phyloP scores from a whole-genome alignment of 2,888 invertebrate genomes.

The Tachina grossa region DNA sequence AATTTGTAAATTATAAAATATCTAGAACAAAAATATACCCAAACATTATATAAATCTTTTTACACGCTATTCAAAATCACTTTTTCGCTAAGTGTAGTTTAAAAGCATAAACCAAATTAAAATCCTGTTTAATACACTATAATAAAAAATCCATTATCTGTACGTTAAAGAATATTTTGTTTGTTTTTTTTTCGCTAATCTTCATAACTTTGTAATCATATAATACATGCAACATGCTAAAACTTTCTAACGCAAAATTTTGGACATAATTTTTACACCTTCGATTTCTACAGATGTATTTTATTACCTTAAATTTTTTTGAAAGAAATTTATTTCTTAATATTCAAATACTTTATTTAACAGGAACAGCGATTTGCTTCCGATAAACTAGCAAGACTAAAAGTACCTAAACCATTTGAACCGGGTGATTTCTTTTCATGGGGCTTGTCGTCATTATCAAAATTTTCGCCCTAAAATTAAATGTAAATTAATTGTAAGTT shows the following conservation, averaged over 20 bases:
- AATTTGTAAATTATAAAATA: background rate
- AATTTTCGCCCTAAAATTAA: slow-evolving; percentile 82
- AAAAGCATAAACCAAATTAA: background rate
- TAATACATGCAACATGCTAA: slow-evolving; percentile 42
- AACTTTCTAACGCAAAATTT: slow-evolving; percentile 51
- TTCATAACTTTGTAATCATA: slow-evolving; percentile 29
- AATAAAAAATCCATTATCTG: slow-evolving; percentile 57
- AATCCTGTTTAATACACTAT: slow-evolving; percentile 13
- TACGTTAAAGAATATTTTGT: slow-evolving; percentile 33
- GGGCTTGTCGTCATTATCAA: slow-evolving; percentile 82
- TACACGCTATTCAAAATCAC: background rate
- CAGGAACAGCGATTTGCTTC: slow-evolving; percentile 83
- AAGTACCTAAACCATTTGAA: slow-evolving; percentile 82
- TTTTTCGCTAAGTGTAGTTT: slow-evolving; percentile 22
- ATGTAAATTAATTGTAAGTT: background rate
- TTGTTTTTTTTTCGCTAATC: slow-evolving; percentile 23
- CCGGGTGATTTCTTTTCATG: slow-evolving; percentile 82
- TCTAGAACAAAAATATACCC: background rate
- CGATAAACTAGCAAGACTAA: slow-evolving; percentile 81
- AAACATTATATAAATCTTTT: background rate
- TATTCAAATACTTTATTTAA: slow-evolving; percentile 74
- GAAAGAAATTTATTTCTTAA: background rate
- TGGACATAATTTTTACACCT: slow-evolving; percentile 47
- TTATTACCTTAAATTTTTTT: slow-evolving; percentile 37
- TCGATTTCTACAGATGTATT: slow-evolving; percentile 36